Evolutionary conservation across 2,113 vertebrate genomes (phyloP).

Genomic region (Cyanoliseus patagonus): DNA sequence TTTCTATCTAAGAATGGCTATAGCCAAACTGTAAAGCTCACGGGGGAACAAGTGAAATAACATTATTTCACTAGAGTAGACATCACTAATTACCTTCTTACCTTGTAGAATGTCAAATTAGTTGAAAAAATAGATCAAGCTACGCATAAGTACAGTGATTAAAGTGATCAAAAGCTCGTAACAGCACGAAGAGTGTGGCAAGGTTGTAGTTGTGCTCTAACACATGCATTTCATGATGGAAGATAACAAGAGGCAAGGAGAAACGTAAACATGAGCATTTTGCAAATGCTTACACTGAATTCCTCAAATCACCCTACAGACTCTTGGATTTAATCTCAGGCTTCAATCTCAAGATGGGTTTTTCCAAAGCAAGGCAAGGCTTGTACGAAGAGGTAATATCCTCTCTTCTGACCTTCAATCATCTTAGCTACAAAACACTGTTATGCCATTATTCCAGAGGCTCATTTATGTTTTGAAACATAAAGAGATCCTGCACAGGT

Average conservation of each 20-base stretch:
- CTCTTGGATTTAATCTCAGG: not conserved
- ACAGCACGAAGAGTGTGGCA: not conserved
- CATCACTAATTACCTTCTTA: slow-evolving; percentile 21
- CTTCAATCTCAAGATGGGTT: not conserved
- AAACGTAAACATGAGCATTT: not conserved
- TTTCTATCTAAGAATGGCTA: slow-evolving; percentile 24
- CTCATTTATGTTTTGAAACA: not conserved
- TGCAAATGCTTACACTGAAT: not conserved
- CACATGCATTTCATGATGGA: not conserved
- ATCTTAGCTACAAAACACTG: not conserved
- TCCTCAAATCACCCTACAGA: not conserved
- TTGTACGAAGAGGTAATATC: not conserved
- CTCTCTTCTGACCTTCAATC: not conserved
- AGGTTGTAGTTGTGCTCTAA: not conserved
- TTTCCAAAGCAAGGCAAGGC: not conserved
- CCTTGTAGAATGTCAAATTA: slow-evolving; percentile 36
- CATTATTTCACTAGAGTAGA: not conserved
- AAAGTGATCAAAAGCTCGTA: slow-evolving; percentile 43
- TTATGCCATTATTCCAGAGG: not conserved
- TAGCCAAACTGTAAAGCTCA: slow-evolving; percentile 46
- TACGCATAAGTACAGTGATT: slow-evolving; percentile 34
- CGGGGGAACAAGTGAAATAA: slow-evolving; percentile 41
- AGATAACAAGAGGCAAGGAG: not conserved
- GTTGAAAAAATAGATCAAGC: slow-evolving; percentile 25
- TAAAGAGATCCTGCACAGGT: not conserved